Conservation (phyloP, 2,797 vertebrate species). For the Micrastur ruficollis region DNA sequence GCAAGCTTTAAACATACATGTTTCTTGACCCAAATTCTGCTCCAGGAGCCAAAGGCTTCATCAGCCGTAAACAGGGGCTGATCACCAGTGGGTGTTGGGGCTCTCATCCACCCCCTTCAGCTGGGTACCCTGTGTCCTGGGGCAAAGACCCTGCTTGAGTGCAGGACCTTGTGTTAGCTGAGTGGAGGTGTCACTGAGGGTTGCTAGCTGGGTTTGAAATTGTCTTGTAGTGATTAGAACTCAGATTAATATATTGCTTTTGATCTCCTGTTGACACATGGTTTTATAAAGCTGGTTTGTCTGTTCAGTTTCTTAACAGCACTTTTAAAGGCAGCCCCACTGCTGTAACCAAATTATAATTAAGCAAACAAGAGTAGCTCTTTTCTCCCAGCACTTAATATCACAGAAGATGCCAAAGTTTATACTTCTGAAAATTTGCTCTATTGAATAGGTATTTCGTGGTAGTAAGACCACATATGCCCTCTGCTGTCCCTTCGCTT, state of each 20-base stretch:
- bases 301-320: not conserved
- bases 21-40: not conserved
- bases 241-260: not conserved
- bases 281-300: not conserved
- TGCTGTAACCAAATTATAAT: not conserved
- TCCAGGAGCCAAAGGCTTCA: not conserved
- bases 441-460: not conserved
- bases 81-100: not conserved
- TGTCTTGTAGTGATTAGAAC: not conserved
- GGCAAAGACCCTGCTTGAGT: not conserved
- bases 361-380: not conserved
- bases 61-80: not conserved
- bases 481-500: conserved; percentile 60
- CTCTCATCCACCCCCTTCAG: not conserved
- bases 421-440: not conserved
- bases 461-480: conserved; percentile 43
- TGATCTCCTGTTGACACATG: not conserved
- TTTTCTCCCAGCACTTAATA: not conserved
- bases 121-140: not conserved
- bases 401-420: not conserved
- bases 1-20: not conserved
- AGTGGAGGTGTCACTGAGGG: not conserved
- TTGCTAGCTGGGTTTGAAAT: not conserved
- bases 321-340: not conserved
- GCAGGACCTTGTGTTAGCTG: not conserved